Conservation (phyloP, 2,797 vertebrate genomes). For the Clarias laeviceps region DNA sequence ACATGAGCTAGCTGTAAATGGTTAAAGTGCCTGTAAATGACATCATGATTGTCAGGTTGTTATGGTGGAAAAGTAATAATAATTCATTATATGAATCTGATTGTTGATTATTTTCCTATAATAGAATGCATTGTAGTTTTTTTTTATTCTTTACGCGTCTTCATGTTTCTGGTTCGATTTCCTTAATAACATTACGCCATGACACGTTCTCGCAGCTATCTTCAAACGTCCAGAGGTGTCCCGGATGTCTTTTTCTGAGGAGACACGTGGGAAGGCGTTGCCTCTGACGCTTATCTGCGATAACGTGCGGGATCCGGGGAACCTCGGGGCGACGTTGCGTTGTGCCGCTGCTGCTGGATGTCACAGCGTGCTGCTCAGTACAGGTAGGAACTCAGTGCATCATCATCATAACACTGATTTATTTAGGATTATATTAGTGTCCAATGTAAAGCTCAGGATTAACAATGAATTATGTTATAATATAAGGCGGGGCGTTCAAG, state of each 20-base stretch:
- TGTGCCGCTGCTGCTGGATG: conserved; percentile 91
- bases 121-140: background rate
- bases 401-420: background rate
- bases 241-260: conserved; percentile 76
- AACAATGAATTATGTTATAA: background rate
- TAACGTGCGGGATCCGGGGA: conserved; percentile 92
- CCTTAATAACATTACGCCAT: background rate
- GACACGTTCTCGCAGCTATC: conserved; percentile 76
- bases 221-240: conserved; percentile 82
- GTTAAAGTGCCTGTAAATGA: background rate
- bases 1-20: background rate
- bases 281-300: conserved; percentile 89
- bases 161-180: background rate
- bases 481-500: too few species aligned
- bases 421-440: background rate
- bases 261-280: conserved; percentile 68
- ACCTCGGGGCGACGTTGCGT: conserved; percentile 89
- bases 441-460: background rate
- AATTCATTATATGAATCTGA: background rate
- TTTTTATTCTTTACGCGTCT: background rate
- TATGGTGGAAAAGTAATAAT: background rate
- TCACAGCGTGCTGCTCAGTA: conserved; percentile 85
- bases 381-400: conserved; percentile 73
- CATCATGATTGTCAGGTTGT: background rate
- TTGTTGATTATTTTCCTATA: background rate